Base-by-base conservation (phyloP, 2,113 vertebrate genomes). In the Hystrix brachyura region DNA sequence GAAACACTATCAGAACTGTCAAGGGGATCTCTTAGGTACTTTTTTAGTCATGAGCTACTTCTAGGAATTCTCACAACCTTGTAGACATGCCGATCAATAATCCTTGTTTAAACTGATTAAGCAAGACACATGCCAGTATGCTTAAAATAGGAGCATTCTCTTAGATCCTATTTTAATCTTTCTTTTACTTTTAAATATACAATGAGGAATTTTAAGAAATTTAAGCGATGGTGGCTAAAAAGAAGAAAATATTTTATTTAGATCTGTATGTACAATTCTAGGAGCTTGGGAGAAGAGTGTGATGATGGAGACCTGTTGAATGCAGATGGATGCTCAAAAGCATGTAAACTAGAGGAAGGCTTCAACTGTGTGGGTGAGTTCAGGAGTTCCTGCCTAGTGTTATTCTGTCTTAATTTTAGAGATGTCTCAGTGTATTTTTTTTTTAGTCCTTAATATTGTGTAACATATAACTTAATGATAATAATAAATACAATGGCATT, bases 271-370 rank as follows among this genome's bases (percentile, higher is more conserved):
- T 51, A 1, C 82, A 23, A 48, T 94, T 38, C 82, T 80, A 99
- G 99, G 98, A 98, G 64, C 71, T 91, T 98, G 60, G 98, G 97
- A 48, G 99, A 99, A 87, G 99, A 99, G 93, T 99, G 99, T 34
- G 99, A 99, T 85, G 99, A 99, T 89, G 98, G 98, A 34, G 99
- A 99, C 95, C 98, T 99, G 87, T 53, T 99, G 98, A 99, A 99
- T 38, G 99, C 99, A 67, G 99, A 99, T 15, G 99, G 99, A 81
- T 99, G 99, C 96, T 99, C 99, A n/a, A 99, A 99, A 97, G 99
- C 98, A 11, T 99, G 99, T 97, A 94, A 94, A 43, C 98, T 98
- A 82, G 99, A 99, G 94, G 96, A 97, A 95, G 98, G 99, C 90
- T 99, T 99, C 98, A 99, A 99, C 84, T 99, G 99, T 96, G 95